Percentiles rank a stretch among this genome's conserved stretches.
Evolutionary conservation across 2,888 invertebrate species (phyloP).

Genomic region (Cephus nigrinus): DNA sequence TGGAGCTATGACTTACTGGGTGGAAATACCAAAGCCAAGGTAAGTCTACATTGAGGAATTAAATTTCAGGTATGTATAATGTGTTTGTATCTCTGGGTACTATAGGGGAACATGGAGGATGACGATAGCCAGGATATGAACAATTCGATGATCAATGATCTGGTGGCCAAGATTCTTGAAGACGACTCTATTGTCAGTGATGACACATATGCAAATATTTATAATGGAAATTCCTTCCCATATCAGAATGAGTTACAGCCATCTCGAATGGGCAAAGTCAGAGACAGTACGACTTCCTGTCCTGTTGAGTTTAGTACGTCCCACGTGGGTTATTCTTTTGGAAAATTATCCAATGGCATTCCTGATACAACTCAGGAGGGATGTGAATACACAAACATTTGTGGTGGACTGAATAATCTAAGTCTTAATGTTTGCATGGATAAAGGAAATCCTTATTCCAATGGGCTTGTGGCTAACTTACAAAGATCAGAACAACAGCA

Average conservation of each 20-base stretch:
- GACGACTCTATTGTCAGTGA: conserved; percentile 67
- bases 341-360: conserved; percentile 28
- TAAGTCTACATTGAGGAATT: conserved; percentile 21
- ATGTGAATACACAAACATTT: conserved; percentile 48
- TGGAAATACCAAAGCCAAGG: conserved; percentile 45
- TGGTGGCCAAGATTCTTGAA: conserved; percentile 75
- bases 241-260: conserved; percentile 8
- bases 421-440: conserved; percentile 44
- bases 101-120: conserved; percentile 55
- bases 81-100: not conserved
- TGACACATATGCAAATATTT: conserved; percentile 45
- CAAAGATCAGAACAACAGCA: conserved; percentile 7
- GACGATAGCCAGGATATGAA: conserved; percentile 63
- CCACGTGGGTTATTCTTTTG: conserved; percentile 30
- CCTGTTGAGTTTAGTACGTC: conserved; percentile 30
- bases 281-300: conserved; percentile 24
- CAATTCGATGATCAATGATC: conserved; percentile 74
- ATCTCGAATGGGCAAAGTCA: conserved; percentile 28
- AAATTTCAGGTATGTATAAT: not conserved
- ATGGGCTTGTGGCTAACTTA: conserved; percentile 37
- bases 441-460: conserved; percentile 42
- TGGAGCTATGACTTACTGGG: conserved; percentile 58
- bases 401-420: conserved; percentile 47
- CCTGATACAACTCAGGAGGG: conserved; percentile 38
- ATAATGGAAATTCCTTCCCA: conserved; percentile 42